Evolutionary conservation across 2,888 invertebrate species (phyloP).

Genomic region (Stenurella melanura): DNA sequence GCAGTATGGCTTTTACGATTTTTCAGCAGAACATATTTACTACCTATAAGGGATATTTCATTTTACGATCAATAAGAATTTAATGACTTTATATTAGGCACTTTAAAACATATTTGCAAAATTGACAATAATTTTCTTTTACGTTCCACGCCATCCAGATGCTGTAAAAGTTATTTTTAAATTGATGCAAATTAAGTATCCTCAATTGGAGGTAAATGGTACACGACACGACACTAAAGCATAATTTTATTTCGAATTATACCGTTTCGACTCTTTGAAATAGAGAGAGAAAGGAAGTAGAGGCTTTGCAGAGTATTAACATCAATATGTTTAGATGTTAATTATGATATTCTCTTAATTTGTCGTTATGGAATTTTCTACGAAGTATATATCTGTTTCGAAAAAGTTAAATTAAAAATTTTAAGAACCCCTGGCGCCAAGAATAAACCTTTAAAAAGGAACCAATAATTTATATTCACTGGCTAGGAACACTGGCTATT

Average conservation of each 20-base stretch:
- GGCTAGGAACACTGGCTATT: too few species aligned
- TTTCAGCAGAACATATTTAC: constrained; percentile 33
- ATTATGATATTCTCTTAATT: too few species aligned
- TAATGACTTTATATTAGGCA: constrained; percentile 17
- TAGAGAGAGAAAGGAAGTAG: neutral
- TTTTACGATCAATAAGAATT: constrained; percentile 35
- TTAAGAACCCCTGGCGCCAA: too few species aligned
- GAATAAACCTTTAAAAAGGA: too few species aligned
- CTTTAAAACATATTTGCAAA: constrained; percentile 33
- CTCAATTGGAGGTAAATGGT: constrained; percentile 2
- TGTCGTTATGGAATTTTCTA: too few species aligned
- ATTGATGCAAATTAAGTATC: constrained; percentile 10
- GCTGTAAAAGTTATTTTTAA: constrained; percentile 15
- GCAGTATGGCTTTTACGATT: constrained; percentile 27
- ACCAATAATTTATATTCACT: too few species aligned
- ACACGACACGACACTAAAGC: neutral
- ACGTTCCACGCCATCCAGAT: neutral
- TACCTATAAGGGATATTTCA: constrained; percentile 23
- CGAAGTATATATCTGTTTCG: too few species aligned
- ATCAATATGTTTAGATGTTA: too few species aligned
- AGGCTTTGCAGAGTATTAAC: neutral
- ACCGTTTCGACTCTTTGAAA: neutral
- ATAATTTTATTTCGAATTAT: constrained; percentile 20
- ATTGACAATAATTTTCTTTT: constrained; percentile 27
- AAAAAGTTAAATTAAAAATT: too few species aligned